These are phyloP conservation scores for Taeniopygia guttata DNA, from an alignment of 2,797 vertebrate species.

Conservation along the genomic window DNA sequence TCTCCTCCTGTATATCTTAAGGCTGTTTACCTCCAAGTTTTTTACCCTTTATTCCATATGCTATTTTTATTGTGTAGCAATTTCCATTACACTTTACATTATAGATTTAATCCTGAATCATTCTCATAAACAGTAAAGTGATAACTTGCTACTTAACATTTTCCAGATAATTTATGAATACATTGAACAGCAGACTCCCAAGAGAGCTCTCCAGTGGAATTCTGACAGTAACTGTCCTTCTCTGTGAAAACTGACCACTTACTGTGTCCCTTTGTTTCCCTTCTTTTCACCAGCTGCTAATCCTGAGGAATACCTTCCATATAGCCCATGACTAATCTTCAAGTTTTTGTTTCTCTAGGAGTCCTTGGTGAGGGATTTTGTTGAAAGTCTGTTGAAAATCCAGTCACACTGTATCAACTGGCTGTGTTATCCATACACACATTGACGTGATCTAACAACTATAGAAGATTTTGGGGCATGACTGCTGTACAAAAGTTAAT, in stretches of 20 bases:
- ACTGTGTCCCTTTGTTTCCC: slow-evolving; percentile 28
- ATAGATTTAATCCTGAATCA: neutral
- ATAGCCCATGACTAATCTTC: slow-evolving; percentile 57
- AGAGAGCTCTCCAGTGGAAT: slow-evolving; percentile 19
- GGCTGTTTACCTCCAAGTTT: neutral
- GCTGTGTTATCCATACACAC: neutral
- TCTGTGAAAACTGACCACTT: slow-evolving; percentile 47
- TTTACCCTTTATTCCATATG: neutral
- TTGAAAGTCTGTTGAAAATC: slow-evolving; percentile 53
- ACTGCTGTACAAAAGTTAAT: slow-evolving; percentile 6
- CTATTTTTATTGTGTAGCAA: neutral
- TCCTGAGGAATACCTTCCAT: slow-evolving; percentile 49
- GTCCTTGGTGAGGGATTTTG: slow-evolving; percentile 37
- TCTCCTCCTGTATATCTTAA: neutral
- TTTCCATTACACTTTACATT: neutral
- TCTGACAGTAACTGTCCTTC: slow-evolving; percentile 12
- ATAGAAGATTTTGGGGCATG: neutral
- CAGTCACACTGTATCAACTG: slow-evolving; percentile 44
- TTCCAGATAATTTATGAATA: neutral
- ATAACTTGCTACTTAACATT: neutral
- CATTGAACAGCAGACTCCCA: neutral
- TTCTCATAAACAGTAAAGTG: neutral
- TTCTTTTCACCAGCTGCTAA: slow-evolving; percentile 47
- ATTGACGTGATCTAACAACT: slow-evolving; percentile 12
- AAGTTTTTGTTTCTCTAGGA: slow-evolving; percentile 53